Evolutionary conservation across 1,140 invertebrate genomes (phyloP), one percentile per base, ranked within the genome.

Genomic region (Achatina immaculata): DNA sequence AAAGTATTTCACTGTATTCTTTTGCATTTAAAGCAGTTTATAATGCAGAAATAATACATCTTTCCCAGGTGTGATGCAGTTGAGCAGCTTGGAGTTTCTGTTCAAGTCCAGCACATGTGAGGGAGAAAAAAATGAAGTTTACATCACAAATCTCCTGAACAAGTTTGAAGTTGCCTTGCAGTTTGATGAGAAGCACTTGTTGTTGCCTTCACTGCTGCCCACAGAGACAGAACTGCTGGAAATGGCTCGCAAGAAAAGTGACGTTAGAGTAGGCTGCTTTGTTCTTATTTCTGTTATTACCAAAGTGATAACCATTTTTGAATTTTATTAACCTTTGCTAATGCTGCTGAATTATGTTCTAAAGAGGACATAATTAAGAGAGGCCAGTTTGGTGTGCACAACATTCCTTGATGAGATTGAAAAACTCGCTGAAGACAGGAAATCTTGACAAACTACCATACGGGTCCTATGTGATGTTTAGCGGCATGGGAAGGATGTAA

Each of bases 151-250:
- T 48, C 83, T 92, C 36, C 91, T 99, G 48, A 97, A 97, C 90
- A 99, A 99, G 92, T 99, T 99, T 92, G 98, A 99, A 92, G 95
- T 99, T 40, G 98, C 98, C 0, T 91, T 99, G 21, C 97, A 97
- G n/a, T 99, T 97, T 96, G 97, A 99, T 89, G 95, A 95, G 36
- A 91, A 97, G 7, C 96, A 96, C 24, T 90, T 99, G 24, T 91
- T 99, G 0, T 96, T 99, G 85, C 97, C 98, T 0, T 97, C 96
- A 0, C 91, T 99, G 38, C 91, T 99, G 83, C 98, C 97, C 0
- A 94, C 95, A 0, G 96, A 85, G 45, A 65, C 66, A 34, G 84
- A 87, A 1, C 73, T 84, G n/a, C 38, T 68, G 40, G 77, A 66
- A 40, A 75, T 81, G 45, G 83, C 82, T 7, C 81, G 45, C 42